A percentile compares a stretch with the other conserved stretches of the same genome.
These are phyloP conservation scores for Pachymerium ferrugineum DNA, from an alignment of 2,888 invertebrate species.

Conservation along the genomic window DNA sequence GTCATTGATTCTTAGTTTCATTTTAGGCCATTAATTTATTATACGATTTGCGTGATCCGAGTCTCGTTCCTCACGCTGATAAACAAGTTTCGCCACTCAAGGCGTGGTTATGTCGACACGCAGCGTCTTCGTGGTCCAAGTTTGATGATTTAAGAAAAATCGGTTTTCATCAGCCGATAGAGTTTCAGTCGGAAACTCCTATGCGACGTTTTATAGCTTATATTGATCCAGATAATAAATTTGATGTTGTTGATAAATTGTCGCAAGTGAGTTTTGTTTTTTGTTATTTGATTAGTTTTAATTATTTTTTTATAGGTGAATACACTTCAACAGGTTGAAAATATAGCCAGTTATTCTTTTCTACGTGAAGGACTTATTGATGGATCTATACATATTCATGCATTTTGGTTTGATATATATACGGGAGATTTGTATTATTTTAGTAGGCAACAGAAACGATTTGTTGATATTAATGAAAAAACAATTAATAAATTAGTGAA, in stretches of 20 bases:
- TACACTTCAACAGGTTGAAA: slow-evolving; percentile 84
- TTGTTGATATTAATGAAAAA: slow-evolving; percentile 77
- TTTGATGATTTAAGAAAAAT: slow-evolving; percentile 65
- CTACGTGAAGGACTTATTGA: slow-evolving; percentile 71
- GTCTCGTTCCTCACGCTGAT: slow-evolving; percentile 69
- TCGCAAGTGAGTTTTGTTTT: slow-evolving; percentile 68
- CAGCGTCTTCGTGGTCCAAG: slow-evolving; percentile 70
- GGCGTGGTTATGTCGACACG: slow-evolving; percentile 87
- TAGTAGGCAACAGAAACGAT: slow-evolving; percentile 75
- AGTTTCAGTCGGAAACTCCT: slow-evolving; percentile 81
- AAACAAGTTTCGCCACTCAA: slow-evolving; percentile 78
- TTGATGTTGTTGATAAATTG: slow-evolving; percentile 81
- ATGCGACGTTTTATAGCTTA: slow-evolving; percentile 83
- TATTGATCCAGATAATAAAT: slow-evolving; percentile 87
- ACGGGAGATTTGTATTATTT: slow-evolving; percentile 94
- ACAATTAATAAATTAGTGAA: slow-evolving; percentile 66
- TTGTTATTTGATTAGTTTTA: background rate
- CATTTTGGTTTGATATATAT: slow-evolving; percentile 96
- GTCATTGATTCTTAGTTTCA: background rate
- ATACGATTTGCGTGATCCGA: slow-evolving; percentile 70
- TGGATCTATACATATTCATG: slow-evolving; percentile 81
- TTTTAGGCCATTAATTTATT: slow-evolving; percentile 81
- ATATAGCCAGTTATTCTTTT: slow-evolving; percentile 88
- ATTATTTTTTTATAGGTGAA: slow-evolving; percentile 59
- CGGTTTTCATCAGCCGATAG: slow-evolving; percentile 64